Base-by-base conservation (phyloP, 1,140 invertebrate genomes). In the Heliconius eleuchia region DNA sequence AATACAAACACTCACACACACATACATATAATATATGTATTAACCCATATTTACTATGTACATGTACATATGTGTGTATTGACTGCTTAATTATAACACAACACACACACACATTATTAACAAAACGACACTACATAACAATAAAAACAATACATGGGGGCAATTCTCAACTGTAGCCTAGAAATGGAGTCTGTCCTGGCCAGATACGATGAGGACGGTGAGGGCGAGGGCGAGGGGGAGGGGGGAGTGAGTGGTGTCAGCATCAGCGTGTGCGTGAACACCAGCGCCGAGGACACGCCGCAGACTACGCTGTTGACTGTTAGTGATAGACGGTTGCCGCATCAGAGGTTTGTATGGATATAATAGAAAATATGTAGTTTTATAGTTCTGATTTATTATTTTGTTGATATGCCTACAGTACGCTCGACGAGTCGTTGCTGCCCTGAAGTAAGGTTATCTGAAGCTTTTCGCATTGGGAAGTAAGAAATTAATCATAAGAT, bases 211-310 rank as follows among this genome's bases (percentile, higher is more conserved):
- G 92, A 92, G 84, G 91, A 93, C 85, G 89, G 70, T 9, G 82
- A 93, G 85, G 89, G 70, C 9, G 82, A 16, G 52, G 87, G 74
- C 3, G 81, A 39, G n/a, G 88, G 73, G 16, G 85, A 72, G 55
- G 86, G 84, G 3, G 89, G 82, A 71, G 84, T 81, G 27, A 86
- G 86, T 60, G 89, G 88, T 3, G 90, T 94, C 85, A 94, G 90
- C 85, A 94, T 94, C 88, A 91, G 89, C 77, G 91, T 94, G 39
- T 92, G 92, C 76, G 87, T 93, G 46, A 93, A 92, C 86, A 89
- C 81, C 66, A 86, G 86, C 70, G 86, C 79, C 0, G 86, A 88
- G 50, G 88, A 89, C 19, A 84, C 86, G 46, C 88, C 84, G 71
- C 88, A 87, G 78, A 80, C 85, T n/a, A 82, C 87, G 8, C 83